phyloP scores from a whole-genome alignment of 53 echinoderm and acorn worm genomes.

The Hippasteria phrygiana region DNA sequence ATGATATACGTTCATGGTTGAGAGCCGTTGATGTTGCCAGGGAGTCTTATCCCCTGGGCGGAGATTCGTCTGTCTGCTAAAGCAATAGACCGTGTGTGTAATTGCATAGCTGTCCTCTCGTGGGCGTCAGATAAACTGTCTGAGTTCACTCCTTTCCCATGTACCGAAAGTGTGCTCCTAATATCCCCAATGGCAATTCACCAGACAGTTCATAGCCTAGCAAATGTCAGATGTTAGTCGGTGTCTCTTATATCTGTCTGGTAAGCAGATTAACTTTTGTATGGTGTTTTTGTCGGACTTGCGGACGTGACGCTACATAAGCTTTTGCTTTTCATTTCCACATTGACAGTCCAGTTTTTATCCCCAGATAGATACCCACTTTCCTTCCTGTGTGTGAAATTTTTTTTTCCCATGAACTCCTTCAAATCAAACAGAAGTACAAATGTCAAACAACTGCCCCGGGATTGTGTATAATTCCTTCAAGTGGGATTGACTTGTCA shows the following conservation, averaged over 20 bases:
- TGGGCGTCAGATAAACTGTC: background rate
- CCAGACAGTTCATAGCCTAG: background rate
- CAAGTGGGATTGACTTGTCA: conserved; percentile 27
- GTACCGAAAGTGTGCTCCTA: background rate
- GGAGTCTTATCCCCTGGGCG: background rate
- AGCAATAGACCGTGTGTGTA: background rate
- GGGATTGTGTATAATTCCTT: background rate
- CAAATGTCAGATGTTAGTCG: conserved; percentile 36
- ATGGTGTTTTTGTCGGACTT: no score
- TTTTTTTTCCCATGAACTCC: background rate
- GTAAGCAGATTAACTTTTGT: no score
- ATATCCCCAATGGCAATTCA: background rate
- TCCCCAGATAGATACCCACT: no score
- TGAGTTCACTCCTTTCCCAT: background rate
- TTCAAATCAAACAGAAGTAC: background rate
- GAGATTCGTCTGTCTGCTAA: background rate
- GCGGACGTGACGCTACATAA: background rate
- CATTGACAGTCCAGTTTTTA: background rate
- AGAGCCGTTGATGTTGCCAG: background rate
- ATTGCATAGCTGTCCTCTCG: background rate
- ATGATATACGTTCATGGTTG: background rate
- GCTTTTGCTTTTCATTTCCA: background rate
- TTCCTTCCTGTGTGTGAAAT: background rate
- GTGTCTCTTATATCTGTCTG: background rate
- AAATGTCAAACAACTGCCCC: background rate